Evolutionary conservation across 2,797 vertebrate species (phyloP).

Genomic region (Sarcoramphus papa): DNA sequence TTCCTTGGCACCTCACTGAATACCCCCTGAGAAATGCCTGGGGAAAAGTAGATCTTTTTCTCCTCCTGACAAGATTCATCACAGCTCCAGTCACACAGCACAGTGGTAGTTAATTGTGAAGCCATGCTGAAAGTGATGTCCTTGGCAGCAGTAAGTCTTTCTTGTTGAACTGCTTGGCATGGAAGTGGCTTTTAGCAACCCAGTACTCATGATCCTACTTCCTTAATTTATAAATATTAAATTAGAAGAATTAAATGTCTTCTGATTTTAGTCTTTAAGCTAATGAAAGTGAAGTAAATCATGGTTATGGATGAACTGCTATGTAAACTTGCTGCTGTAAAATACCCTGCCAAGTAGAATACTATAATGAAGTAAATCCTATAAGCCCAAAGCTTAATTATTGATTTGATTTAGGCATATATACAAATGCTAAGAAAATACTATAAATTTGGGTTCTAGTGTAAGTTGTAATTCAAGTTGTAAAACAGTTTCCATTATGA

Average conservation of each 20-base stretch:
- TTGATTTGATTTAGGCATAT: constrained; percentile 30
- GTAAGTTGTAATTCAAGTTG: not conserved
- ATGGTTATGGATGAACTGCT: constrained; percentile 23
- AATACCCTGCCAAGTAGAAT: constrained; percentile 14
- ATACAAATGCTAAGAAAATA: constrained; percentile 31
- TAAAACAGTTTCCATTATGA: not conserved
- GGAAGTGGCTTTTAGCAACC: constrained; percentile 10
- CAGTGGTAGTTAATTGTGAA: constrained; percentile 5
- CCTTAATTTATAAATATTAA: constrained; percentile 56
- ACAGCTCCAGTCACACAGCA: not conserved
- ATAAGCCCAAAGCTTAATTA: constrained; percentile 17
- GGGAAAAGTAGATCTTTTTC: not conserved
- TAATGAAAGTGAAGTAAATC: constrained; percentile 43
- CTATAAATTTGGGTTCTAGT: not conserved
- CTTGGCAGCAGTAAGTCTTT: constrained; percentile 16
- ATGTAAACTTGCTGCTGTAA: constrained; percentile 37
- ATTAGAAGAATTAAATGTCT: constrained; percentile 53
- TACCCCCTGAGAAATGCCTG: not conserved
- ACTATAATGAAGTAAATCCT: constrained; percentile 24
- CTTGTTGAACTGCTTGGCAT: constrained; percentile 29
- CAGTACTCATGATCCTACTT: constrained; percentile 9
- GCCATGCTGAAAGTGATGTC: not conserved
- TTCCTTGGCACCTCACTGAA: not conserved
- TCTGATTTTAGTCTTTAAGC: constrained; percentile 48
- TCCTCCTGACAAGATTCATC: not conserved